These are phyloP conservation scores for Lasaia peninsularis DNA, from an alignment of 1,140 invertebrate species.

Conservation along the genomic window DNA sequence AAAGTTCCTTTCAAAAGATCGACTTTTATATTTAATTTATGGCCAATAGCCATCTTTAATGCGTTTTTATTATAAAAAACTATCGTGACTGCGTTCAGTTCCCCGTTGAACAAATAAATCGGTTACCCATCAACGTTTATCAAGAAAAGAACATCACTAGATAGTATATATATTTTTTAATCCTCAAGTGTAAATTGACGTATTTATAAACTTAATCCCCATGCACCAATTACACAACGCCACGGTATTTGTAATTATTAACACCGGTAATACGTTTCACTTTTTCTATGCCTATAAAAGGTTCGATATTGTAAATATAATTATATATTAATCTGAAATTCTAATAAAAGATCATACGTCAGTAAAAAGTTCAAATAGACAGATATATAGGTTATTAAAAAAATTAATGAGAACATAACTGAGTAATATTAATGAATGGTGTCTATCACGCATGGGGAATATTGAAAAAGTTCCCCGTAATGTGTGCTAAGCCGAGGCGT, in stretches of 20 bases:
- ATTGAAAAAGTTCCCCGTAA: conserved; percentile 28
- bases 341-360: conserved; percentile 17
- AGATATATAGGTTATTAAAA: conserved; percentile 4
- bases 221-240: conserved; percentile 58
- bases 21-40: conserved; percentile 37
- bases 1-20: conserved; percentile 32
- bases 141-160: conserved; percentile 37
- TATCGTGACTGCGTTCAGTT: conserved; percentile 48
- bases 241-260: conserved; percentile 51
- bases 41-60: conserved; percentile 22
- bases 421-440: not conserved
- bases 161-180: conserved; percentile 41
- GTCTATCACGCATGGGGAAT: conserved; percentile 8
- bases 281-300: conserved; percentile 18
- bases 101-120: conserved; percentile 43
- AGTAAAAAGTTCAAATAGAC: conserved; percentile 2
- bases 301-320: not conserved
- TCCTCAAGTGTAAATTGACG: conserved; percentile 26
- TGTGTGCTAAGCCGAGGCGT: conserved; percentile 16
- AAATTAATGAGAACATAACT: not conserved
- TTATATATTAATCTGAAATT: conserved; percentile 18
- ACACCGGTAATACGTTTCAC: conserved; percentile 42
- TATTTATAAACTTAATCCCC: conserved; percentile 57
- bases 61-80: conserved; percentile 26
- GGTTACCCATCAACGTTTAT: conserved; percentile 51